Evolutionary conservation across 1,140 invertebrate species (phyloP).

Genomic region (Drosophila subobscura): DNA sequence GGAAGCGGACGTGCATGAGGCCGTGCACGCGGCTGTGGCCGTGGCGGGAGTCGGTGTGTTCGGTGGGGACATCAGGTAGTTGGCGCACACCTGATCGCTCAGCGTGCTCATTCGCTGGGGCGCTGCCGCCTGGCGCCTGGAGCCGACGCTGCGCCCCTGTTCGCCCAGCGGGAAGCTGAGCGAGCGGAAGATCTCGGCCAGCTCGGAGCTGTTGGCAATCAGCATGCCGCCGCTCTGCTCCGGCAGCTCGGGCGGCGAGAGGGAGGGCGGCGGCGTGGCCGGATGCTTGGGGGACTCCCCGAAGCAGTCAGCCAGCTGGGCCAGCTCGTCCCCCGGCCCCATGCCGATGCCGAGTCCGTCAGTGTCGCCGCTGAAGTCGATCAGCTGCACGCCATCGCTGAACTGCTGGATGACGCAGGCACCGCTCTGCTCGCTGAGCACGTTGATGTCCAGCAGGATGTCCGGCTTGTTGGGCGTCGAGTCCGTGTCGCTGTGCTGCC

Average conservation of each 20-base stretch:
- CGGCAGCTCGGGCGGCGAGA: conserved; percentile 71
- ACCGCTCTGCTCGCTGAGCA: conserved; percentile 66
- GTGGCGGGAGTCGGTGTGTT: conserved; percentile 61
- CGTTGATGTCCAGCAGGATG: conserved; percentile 79
- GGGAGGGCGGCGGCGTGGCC: conserved; percentile 74
- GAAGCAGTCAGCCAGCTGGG: conserved; percentile 72
- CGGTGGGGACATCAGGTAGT: conserved; percentile 82
- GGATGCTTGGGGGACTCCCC: conserved; percentile 71
- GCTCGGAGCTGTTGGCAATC: conserved; percentile 70
- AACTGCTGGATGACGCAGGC: conserved; percentile 58
- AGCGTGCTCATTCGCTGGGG: conserved; percentile 77
- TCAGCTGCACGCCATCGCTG: conserved; percentile 69
- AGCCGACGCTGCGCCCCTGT: conserved; percentile 13
- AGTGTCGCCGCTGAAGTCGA: conserved; percentile 64
- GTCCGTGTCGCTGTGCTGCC: conserved; percentile 79
- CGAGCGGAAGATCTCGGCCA: conserved; percentile 80
- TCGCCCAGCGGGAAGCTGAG: conserved; percentile 76
- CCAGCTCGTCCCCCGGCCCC: conserved; percentile 62
- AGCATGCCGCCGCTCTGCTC: conserved; percentile 67
- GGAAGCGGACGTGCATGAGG: neutral
- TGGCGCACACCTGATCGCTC: conserved; percentile 78
- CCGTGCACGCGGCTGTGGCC: neutral
- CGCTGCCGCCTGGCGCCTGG: conserved; percentile 32
- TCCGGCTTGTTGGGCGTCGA: conserved; percentile 79
- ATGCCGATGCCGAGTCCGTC: conserved; percentile 4